Evolutionary conservation across 1,140 invertebrate species (phyloP), one percentile per base, ranked within the genome.

Genomic region (Aleiodes sp.): DNA sequence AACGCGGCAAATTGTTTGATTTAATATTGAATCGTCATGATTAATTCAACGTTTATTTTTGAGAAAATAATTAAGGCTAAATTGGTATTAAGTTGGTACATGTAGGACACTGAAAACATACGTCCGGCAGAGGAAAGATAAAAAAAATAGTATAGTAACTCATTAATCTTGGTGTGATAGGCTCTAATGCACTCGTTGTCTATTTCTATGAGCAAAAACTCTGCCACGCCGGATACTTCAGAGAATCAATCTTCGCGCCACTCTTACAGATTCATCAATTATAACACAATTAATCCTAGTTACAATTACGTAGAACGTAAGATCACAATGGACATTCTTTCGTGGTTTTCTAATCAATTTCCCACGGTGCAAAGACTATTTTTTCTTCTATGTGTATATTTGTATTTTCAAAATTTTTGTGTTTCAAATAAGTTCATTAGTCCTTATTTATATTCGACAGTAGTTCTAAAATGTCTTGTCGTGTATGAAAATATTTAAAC

Each of bases 231-330:
- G 68, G 69, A 70, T 73, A 72, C 72, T 19, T 8, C n/a, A 10
- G n/a, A 57, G 56, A 35, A 71, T 70, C 56, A 60, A 72, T 77
- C 74, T 77, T 72, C 70, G 67, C 69, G 64, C 64, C 46, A 62
- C 61, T 70, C 24, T 41, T 65, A 31, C 57, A 70, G 43, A 46
- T 71, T 66, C 75, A 75, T 79, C 77, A 80, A 79, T 81, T 78
- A 73, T 71, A 59, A 59, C 31, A 74, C 78, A 77, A 82, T 82
- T 82, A 81, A 82, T 82, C 33, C 10, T 19, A 63, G 37, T n/a
- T n/a, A 65, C 70, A 65, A 71, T 69, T 65, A 65, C 59, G 63
- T 26, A 52, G 6, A 65, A 37, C 71, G 65, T 75, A 71, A 77
- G 66, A 74, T 80, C 79, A 80, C 78, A 78, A 78, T 80, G 76